These are phyloP conservation scores for Erpetoichthys calabaricus DNA, from an alignment of 2,797 vertebrate species.

Conservation along the genomic window DNA sequence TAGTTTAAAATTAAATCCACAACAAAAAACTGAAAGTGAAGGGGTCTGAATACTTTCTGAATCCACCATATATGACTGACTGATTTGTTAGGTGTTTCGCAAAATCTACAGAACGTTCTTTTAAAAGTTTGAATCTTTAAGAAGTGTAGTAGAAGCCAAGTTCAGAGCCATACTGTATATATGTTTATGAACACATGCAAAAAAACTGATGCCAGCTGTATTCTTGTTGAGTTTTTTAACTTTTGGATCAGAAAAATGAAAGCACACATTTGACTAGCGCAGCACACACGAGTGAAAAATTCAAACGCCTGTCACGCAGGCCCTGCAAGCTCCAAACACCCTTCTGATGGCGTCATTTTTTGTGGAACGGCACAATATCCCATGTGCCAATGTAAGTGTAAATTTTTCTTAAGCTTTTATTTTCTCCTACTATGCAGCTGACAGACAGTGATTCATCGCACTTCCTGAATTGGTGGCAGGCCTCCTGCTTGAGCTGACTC, in stretches of 20 bases:
- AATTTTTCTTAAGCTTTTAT: not conserved
- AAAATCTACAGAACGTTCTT: no score
- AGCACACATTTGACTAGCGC: not conserved
- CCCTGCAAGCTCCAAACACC: not conserved
- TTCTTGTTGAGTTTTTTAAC: not conserved
- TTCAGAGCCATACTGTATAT: no score
- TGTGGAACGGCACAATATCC: not conserved
- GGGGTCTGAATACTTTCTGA: no score
- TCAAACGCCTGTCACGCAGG: not conserved
- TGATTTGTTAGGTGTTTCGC: no score
- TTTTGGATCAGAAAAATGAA: not conserved
- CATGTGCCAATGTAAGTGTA: not conserved
- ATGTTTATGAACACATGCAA: no score
- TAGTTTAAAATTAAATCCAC: no score
- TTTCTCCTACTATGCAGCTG: not conserved
- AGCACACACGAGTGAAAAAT: not conserved
- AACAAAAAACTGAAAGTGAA: no score
- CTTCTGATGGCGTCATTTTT: not conserved
- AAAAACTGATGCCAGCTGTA: slow-evolving; percentile 1
- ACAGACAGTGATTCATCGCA: not conserved
- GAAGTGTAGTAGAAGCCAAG: no score
- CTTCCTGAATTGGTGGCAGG: not conserved
- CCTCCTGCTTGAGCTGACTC: not conserved
- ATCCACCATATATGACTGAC: no score
- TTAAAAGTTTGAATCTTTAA: no score